These are phyloP conservation scores for Ptilonorhynchus violaceus DNA, from an alignment of 2,113 vertebrate species.

Conservation along the genomic window DNA sequence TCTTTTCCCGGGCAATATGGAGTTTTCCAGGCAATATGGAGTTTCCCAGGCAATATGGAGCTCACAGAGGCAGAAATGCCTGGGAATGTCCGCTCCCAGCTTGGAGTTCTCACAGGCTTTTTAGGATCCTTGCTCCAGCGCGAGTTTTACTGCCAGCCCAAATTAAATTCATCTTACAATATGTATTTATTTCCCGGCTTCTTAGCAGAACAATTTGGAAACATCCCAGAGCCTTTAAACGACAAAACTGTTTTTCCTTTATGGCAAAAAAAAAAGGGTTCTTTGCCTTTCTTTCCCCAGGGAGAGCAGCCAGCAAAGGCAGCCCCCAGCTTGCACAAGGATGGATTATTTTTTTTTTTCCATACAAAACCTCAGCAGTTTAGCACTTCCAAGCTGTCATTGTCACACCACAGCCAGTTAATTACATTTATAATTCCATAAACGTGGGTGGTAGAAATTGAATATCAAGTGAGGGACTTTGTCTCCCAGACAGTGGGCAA, in stretches of 20 bases:
- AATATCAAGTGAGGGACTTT: not conserved
- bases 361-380: not conserved
- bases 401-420: not conserved
- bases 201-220: not conserved
- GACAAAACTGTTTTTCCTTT: not conserved
- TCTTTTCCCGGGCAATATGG: not conserved
- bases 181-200: not conserved
- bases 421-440: not conserved
- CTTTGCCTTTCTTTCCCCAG: not conserved
- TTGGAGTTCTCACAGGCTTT: not conserved
- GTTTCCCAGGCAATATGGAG: not conserved
- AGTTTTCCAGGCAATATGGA: not conserved
- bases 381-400: not conserved
- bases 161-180: not conserved
- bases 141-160: not conserved
- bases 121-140: not conserved
- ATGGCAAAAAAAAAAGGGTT: not conserved
- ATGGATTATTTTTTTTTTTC: not conserved
- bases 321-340: not conserved
- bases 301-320: not conserved
- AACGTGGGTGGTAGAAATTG: not conserved
- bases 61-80: not conserved
- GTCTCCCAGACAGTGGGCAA: not conserved
- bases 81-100: not conserved
- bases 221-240: not conserved